These are phyloP conservation scores for Vanacampus margaritifer DNA, from an alignment of 2,113 vertebrate species.

Conservation along the genomic window DNA sequence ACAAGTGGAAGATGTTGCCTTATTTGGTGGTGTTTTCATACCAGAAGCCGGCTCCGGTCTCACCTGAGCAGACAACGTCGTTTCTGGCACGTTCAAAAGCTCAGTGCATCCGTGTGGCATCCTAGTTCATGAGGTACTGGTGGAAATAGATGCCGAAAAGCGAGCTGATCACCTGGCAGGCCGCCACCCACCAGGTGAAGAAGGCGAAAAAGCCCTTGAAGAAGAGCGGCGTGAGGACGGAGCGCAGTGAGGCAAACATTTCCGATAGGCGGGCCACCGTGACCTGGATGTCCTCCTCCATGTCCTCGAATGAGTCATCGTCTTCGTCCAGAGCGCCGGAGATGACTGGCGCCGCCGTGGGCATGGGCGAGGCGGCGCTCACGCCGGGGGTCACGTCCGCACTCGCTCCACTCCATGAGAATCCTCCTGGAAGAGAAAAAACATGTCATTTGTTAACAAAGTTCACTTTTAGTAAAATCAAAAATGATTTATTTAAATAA, in stretches of 20 bases:
- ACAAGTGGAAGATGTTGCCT: background rate
- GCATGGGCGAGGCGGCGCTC: constrained; percentile 24
- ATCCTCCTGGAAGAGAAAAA: constrained; percentile 72
- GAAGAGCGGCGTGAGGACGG: constrained; percentile 80
- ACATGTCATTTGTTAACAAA: background rate
- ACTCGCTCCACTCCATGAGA: constrained; percentile 80
- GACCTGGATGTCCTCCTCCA: constrained; percentile 75
- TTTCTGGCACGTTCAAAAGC: background rate
- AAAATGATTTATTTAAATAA: too few species aligned
- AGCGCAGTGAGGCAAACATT: constrained; percentile 65
- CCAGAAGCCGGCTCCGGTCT: constrained; percentile 7
- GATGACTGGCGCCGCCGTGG: background rate
- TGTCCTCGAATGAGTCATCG: constrained; percentile 62
- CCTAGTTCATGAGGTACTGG: constrained; percentile 83
- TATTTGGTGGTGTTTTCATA: background rate
- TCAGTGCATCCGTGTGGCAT: background rate
- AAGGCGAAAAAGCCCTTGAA: constrained; percentile 85
- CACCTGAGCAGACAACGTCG: background rate
- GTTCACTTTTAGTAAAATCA: too few species aligned
- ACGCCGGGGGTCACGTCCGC: constrained; percentile 46
- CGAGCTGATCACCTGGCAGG: constrained; percentile 88
- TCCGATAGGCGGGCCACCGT: constrained; percentile 75
- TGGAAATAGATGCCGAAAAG: constrained; percentile 95
- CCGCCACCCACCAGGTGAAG: constrained; percentile 90
- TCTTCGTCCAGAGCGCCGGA: constrained; percentile 53